Evolutionary conservation across 1,140 invertebrate genomes (phyloP), one percentile per base, ranked within the genome.

Genomic region (Brachionus calyciflorus): DNA sequence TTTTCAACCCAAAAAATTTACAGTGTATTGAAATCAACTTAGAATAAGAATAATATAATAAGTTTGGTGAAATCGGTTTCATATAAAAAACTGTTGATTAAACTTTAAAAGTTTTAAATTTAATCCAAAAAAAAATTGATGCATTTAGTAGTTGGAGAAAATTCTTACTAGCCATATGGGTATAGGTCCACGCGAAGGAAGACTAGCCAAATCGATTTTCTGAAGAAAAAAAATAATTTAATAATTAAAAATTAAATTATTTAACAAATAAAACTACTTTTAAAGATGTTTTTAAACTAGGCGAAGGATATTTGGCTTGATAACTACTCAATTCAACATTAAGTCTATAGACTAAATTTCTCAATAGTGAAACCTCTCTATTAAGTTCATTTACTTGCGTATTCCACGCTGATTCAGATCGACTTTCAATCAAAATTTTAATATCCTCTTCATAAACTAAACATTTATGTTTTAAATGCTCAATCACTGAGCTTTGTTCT

Each of bases 151-250:
- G n/a, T n/a, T n/a, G n/a, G n/a, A n/a, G n/a, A n/a, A n/a, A n/a
- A n/a, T n/a, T n/a, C 17, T 55, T 28, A 76, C 73, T 10, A 76
- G 51, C 73, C 73, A 76, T 0, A 76, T 76, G 37, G 73, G 73
- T 44, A 55, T 55, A 2, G 73, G 28, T 57, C 37, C 73, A 14
- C 44, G 17, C 1, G 21, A 21, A 12, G 73, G 73, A 7, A 76
- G 12, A 44, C 73, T 46, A 4, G 41, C 24, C 12, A 55, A 14
- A 40, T 76, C n/a, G 17, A 48, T 44, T 76, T 76, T 76, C 51
- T 76, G n/a, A n/a, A 14, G 10, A 41, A 26, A 21, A 0, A 33
- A 75, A 53, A 5, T 12, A 51, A 33, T 14, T n/a, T 14, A 37
- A 3, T 14, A 40, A 37, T n/a, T 0, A 21, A 21, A 3, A 24